Percentiles rank a stretch among this genome's conserved stretches.
Conservation (phyloP, 2,888 invertebrate species). For the Thyatira batis region DNA sequence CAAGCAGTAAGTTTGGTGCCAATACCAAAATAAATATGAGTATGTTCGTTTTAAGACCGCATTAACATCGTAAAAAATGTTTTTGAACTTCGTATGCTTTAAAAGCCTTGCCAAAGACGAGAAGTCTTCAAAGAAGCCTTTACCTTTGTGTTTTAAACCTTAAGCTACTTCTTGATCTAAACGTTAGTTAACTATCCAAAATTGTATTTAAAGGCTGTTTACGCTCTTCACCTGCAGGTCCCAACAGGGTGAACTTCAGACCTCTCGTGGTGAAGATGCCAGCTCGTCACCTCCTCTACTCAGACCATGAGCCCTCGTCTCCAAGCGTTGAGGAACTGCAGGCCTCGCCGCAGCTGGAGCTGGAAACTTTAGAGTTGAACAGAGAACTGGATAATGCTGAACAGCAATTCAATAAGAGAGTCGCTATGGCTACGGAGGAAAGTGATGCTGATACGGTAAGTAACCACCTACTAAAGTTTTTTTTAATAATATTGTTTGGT, state of each 20-base stretch:
- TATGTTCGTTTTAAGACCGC: no score
- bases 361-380: slow-evolving; percentile 63
- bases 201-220: neutral
- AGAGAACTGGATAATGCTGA: slow-evolving; percentile 62
- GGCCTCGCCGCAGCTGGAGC: slow-evolving; percentile 61
- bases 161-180: no score
- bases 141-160: neutral
- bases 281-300: slow-evolving; percentile 42
- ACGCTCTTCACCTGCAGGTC: slow-evolving; percentile 27
- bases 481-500: neutral
- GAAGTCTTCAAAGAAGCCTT: no score
- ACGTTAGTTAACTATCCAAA: no score
- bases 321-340: slow-evolving; percentile 63
- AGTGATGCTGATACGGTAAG: slow-evolving; percentile 75
- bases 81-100: no score
- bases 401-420: slow-evolving; percentile 59
- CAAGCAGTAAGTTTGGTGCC: no score
- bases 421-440: slow-evolving; percentile 71
- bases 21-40: no score
- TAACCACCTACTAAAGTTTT: no score
- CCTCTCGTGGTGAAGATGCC: slow-evolving; percentile 67
- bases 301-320: slow-evolving; percentile 41
- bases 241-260: slow-evolving; percentile 53
- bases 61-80: no score
- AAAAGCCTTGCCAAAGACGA: no score